Conservation (phyloP, 2,113 vertebrate species). For the Etheostoma spectabile region DNA sequence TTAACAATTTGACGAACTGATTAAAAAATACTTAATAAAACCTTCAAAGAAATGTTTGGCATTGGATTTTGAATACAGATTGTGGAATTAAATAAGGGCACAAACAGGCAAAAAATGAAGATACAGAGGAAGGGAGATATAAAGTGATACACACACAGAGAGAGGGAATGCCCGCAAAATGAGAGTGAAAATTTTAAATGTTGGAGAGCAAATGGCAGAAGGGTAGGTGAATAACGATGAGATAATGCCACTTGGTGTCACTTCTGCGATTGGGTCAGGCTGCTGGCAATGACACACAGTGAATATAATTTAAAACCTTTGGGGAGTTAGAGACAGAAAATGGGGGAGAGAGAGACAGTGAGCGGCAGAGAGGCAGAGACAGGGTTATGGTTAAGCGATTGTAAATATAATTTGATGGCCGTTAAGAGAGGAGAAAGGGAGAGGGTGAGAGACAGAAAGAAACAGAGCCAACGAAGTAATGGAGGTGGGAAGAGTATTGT, state of each 20-base stretch:
- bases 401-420: constrained; percentile 61
- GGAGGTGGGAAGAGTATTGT: constrained; percentile 27
- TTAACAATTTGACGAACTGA: neutral
- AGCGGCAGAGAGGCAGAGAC: constrained; percentile 32
- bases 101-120: neutral
- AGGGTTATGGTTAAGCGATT: constrained; percentile 38
- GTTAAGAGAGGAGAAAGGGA: constrained; percentile 42
- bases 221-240: constrained; percentile 35
- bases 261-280: constrained; percentile 23
- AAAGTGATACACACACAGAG: neutral
- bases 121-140: neutral
- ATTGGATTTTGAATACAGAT: neutral
- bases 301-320: constrained; percentile 51
- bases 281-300: constrained; percentile 19
- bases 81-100: neutral
- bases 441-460: constrained; percentile 35
- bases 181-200: constrained; percentile 52
- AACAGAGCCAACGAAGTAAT: constrained; percentile 41
- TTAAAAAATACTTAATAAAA: neutral
- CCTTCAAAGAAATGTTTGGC: neutral
- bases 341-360: constrained; percentile 9
- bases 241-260: neutral
- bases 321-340: constrained; percentile 28
- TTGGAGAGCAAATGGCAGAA: constrained; percentile 24
- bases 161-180: constrained; percentile 3